A percentile compares a stretch with the other conserved stretches of the same genome.
These are phyloP conservation scores for Pseudochromis fuscus DNA, from an alignment of 2,797 vertebrate species.

Conservation along the genomic window DNA sequence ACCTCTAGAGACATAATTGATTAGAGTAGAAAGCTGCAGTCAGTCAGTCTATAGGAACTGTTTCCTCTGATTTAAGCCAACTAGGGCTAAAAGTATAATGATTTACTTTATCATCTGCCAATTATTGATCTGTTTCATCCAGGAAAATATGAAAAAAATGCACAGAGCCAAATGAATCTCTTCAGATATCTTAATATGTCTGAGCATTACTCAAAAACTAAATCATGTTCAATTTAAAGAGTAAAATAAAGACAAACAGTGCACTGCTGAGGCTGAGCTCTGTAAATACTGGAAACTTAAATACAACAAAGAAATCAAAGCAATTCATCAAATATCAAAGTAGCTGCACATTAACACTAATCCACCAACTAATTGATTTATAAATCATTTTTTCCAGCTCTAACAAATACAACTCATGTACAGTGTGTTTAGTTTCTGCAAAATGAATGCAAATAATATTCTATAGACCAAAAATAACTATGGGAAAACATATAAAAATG, in stretches of 20 bases:
- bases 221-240: not conserved
- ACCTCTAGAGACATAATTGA: conserved; percentile 70
- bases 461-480: conserved; percentile 26
- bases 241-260: not conserved
- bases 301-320: not conserved
- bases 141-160: not conserved
- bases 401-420: not conserved
- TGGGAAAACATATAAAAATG: conserved; percentile 26
- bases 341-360: not conserved
- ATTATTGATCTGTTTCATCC: not conserved
- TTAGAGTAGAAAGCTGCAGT: conserved; percentile 51
- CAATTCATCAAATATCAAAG: not conserved
- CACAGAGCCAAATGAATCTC: not conserved
- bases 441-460: conserved; percentile 38
- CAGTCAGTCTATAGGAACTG: conserved; percentile 19
- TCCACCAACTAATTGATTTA: not conserved
- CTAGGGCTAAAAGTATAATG: not conserved
- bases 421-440: conserved; percentile 1
- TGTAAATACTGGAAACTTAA: not conserved
- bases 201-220: accelerated
- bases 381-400: not conserved
- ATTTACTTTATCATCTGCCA: not conserved
- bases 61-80: conserved; percentile 15
- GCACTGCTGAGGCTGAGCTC: not conserved
- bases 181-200: not conserved